A percentile compares a stretch with the other conserved stretches of the same genome.
These are phyloP conservation scores for Zaprionus kolodkinae DNA, from an alignment of 1,140 invertebrate genomes.

Conservation along the genomic window DNA sequence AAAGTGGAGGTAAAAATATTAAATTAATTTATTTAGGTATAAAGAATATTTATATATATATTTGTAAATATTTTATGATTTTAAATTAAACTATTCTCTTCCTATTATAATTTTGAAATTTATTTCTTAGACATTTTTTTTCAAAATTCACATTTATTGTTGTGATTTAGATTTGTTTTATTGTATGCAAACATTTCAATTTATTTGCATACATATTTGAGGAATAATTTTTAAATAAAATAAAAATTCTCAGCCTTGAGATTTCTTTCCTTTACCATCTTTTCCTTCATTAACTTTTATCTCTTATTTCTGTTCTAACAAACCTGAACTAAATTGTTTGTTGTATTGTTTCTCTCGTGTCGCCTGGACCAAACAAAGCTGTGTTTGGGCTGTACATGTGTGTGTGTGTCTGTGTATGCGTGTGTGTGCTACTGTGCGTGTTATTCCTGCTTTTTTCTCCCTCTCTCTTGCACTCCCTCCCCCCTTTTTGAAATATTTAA, in stretches of 20 bases:
- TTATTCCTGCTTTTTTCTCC: constrained; percentile 29
- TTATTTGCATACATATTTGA: too few relatives aligned
- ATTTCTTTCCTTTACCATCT: neutral
- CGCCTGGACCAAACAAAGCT: constrained; percentile 37
- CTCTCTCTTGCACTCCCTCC: too few relatives aligned
- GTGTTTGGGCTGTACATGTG: neutral
- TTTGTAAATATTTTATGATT: neutral
- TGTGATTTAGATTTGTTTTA: too few relatives aligned
- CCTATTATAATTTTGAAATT: too few relatives aligned
- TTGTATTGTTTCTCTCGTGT: constrained; percentile 10
- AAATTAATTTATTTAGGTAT: neutral
- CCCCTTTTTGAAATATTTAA: constrained; percentile 59
- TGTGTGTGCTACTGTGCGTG: constrained; percentile 44
- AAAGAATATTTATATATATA: neutral
- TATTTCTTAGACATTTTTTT: too few relatives aligned
- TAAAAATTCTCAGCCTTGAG: neutral
- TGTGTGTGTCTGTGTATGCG: constrained; percentile 3
- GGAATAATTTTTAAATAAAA: neutral
- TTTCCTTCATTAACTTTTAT: too few relatives aligned
- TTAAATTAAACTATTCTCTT: too few relatives aligned
- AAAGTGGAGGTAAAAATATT: neutral
- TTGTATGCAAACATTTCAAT: too few relatives aligned
- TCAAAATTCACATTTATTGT: too few relatives aligned
- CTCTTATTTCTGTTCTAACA: too few relatives aligned
- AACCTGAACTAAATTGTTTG: too few relatives aligned